A percentile compares a stretch with the other conserved stretches of the same genome.
phyloP scores from a whole-genome alignment of 2,113 vertebrate genomes.

The Apodemus speciosus region DNA sequence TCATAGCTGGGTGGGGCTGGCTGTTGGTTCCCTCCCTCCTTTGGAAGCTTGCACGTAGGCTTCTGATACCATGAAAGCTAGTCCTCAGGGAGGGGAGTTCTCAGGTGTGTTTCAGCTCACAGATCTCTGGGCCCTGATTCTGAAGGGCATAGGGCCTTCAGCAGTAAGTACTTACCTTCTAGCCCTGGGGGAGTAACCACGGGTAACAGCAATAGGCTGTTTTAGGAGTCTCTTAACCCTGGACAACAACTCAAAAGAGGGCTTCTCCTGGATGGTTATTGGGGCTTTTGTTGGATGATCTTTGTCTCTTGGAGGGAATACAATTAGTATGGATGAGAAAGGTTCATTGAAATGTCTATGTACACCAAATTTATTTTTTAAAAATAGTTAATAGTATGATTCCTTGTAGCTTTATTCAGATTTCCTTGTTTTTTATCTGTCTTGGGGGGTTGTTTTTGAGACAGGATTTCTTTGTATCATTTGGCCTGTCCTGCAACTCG shows the following conservation, averaged over 20 bases:
- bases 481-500: not conserved
- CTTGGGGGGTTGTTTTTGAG: not conserved
- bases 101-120: not conserved
- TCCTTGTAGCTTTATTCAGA: not conserved
- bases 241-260: not conserved
- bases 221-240: not conserved
- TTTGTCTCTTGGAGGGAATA: not conserved
- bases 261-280: not conserved
- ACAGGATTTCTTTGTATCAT: not conserved
- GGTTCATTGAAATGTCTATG: not conserved
- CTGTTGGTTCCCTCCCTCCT: not conserved
- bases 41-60: not conserved
- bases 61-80: not conserved
- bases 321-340: not conserved
- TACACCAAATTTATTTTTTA: not conserved
- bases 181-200: not conserved
- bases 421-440: not conserved
- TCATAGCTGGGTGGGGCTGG: not conserved
- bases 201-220: not conserved
- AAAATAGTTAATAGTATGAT: not conserved
- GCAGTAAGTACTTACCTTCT: not conserved
- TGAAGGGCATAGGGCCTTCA: not conserved
- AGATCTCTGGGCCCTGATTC: not conserved
- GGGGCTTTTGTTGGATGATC: not conserved
- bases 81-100: not conserved